Evolutionary conservation across 64 coral and sea anemone species (phyloP).

Genomic region (Montipora efflorescens): DNA sequence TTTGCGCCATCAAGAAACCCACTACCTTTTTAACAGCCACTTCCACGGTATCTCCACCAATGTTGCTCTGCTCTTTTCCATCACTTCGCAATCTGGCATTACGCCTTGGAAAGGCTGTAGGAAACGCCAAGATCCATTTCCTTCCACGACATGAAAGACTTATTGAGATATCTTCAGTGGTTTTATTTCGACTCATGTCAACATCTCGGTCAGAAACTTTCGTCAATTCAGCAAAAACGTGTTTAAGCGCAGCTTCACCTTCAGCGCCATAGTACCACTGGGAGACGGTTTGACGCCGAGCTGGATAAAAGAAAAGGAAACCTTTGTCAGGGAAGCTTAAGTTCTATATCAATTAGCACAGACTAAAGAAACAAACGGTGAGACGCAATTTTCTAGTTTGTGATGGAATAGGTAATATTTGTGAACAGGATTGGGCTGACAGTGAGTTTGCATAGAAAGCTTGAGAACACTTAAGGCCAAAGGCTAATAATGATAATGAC

Average conservation of each 20-base stretch:
- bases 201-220: too few species aligned
- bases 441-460: too few species aligned
- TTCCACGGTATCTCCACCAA: constrained; percentile 4
- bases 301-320: too few species aligned
- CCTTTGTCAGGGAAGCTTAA: too few species aligned
- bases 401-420: too few species aligned
- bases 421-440: too few species aligned
- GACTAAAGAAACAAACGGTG: not conserved
- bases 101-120: not conserved
- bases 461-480: too few species aligned
- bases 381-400: not conserved
- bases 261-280: not conserved
- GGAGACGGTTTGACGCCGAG: too few species aligned
- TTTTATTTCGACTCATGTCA: too few species aligned
- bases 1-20: not conserved
- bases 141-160: not conserved
- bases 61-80: not conserved
- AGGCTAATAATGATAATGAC: too few species aligned
- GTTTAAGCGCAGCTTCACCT: not conserved
- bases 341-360: too few species aligned
- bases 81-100: not conserved
- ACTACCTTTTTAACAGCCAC: not conserved
- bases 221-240: not conserved
- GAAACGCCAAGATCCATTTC: not conserved
- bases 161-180: not conserved